Evolutionary conservation across 1,140 invertebrate genomes (phyloP).

Genomic region (Heliconius melpomene): DNA sequence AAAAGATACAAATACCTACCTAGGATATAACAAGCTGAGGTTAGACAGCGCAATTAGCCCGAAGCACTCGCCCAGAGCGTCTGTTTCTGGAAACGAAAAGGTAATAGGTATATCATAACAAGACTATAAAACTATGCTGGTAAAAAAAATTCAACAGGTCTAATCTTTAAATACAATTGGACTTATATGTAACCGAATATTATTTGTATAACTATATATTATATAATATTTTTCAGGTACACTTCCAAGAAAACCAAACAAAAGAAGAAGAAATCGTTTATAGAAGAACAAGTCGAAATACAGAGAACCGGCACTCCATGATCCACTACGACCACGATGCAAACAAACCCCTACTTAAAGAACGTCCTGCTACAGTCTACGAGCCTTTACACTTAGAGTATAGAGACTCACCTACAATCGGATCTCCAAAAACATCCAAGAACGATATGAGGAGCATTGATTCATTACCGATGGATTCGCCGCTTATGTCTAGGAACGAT

Average conservation of each 20-base stretch:
- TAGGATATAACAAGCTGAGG: slow-evolving; percentile 76
- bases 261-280: slow-evolving; percentile 67
- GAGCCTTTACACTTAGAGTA: slow-evolving; percentile 71
- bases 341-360: slow-evolving; percentile 68
- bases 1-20: slow-evolving; percentile 65
- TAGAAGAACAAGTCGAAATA: slow-evolving; percentile 62
- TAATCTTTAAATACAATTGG: too few species aligned
- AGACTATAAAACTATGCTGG: too few species aligned
- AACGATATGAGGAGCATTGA: slow-evolving; percentile 77
- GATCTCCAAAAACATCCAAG: slow-evolving; percentile 71
- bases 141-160: too few species aligned
- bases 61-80: slow-evolving; percentile 70
- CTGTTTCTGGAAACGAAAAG: slow-evolving; percentile 60
- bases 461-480: slow-evolving; percentile 80
- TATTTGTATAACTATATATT: not conserved
- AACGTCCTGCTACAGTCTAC: slow-evolving; percentile 69
- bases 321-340: slow-evolving; percentile 75
- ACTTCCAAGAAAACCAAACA: slow-evolving; percentile 68
- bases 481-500: slow-evolving; percentile 75
- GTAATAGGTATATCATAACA: slow-evolving; percentile 36
- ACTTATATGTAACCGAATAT: too few species aligned
- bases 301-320: slow-evolving; percentile 75
- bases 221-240: slow-evolving; percentile 52
- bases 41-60: slow-evolving; percentile 77
- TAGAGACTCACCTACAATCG: slow-evolving; percentile 68